Evolutionary conservation across 1,140 invertebrate genomes (phyloP), one percentile per base, ranked within the genome.

Genomic region (Tribolium madens): DNA sequence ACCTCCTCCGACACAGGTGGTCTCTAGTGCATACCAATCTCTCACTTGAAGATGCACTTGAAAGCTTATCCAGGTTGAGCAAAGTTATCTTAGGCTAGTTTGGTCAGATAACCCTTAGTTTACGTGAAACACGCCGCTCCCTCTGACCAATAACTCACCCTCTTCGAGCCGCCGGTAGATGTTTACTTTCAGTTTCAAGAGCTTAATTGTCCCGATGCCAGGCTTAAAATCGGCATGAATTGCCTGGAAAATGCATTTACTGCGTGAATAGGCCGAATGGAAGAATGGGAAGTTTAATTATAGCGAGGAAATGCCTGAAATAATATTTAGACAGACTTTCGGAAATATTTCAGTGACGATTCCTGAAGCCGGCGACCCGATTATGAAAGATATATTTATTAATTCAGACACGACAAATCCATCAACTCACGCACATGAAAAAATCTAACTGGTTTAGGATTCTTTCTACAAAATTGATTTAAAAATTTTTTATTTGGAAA

Each of bases 281-380:
- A 72, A 52, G 73, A 71, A 74, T 70, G 64, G 79, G 78, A 60
- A 79, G 78, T 81, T 80, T 81, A 81, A 81, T 81, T 81, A 81
- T 75, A 79, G 78, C 64, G 73, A 78, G 80, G 77, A 81, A 81
- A 81, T 78, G 80, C 80, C 80, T 81, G 80, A 81, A 81, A 81
- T 81, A 81, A 81, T 81, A 81, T 81, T 81, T 81, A 73, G 76
- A 80, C 80, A 81, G 80, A 70, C 80, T 72, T 72, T 50, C 57
- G 26, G 26, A 64, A 64, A 64, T 64, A 76, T 80, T 74, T 72
- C 73, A 13, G 74, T 69, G 74, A 47, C 53, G 72, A 53, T 60
- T 33, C 21, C 12, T 47, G 0, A n/a, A n/a, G 14, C 26, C 60
- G 9, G 60, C 36, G 36, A 42, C 36, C 36, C 36, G 36, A 42